A percentile compares a stretch with the other conserved stretches of the same genome.
Evolutionary conservation across 2,113 vertebrate species (phyloP).

Genomic region (Coryphaenoides rupestris): DNA sequence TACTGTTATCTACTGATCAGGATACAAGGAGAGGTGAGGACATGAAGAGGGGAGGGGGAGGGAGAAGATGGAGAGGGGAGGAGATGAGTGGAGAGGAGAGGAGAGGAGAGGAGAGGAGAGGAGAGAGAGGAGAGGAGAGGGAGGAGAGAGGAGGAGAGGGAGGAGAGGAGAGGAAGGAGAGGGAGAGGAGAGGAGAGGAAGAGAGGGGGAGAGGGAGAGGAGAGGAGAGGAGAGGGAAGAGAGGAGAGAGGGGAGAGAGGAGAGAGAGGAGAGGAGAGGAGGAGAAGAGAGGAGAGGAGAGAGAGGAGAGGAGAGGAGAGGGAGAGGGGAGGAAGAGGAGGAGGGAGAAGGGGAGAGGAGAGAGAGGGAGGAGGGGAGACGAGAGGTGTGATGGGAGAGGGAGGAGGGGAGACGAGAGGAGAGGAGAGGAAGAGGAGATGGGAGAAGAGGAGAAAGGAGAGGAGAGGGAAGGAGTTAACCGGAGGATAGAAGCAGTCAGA

Average conservation of each 20-base stretch:
- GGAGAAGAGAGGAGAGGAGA: not conserved
- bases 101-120: not conserved
- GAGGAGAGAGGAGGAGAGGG: not conserved
- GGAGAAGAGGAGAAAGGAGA: not conserved
- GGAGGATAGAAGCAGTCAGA: not conserved
- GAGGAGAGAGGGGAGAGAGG: no score
- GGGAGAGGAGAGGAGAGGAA: no score
- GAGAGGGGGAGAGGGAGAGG: not conserved
- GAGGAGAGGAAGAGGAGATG: not conserved
- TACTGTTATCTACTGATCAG: constrained; percentile 47
- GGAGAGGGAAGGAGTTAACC: not conserved
- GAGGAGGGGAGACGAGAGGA: not conserved
- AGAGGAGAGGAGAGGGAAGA: no score
- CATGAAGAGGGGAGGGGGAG: constrained; percentile 9
- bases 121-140: not conserved
- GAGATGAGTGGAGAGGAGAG: constrained; percentile 1
- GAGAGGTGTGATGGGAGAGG: not conserved
- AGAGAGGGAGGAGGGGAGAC: not conserved
- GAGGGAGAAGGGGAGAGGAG: no score
- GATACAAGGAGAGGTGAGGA: constrained; percentile 6
- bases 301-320: no score
- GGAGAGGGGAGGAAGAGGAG: no score
- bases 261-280: not conserved
- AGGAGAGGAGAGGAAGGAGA: no score
- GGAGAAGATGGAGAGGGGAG: no score